A percentile compares a stretch with the other conserved stretches of the same genome.
phyloP scores from a whole-genome alignment of 2,888 invertebrate genomes.

The Stegophylla sp. region DNA sequence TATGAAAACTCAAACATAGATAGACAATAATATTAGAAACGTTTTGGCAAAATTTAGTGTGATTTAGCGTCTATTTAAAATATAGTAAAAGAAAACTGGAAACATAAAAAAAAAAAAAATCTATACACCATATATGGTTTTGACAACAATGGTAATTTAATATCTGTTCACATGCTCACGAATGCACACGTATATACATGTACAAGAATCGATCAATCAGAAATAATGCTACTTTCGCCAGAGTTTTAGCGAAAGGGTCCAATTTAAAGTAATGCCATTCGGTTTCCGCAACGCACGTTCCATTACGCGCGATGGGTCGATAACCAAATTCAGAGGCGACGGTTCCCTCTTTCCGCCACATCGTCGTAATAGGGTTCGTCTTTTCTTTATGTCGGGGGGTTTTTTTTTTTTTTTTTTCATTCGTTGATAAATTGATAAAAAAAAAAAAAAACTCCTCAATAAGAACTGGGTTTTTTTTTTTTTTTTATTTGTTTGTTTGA shows the following conservation, averaged over 20 bases:
- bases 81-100: slow-evolving; percentile 10
- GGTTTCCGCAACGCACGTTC: slow-evolving; percentile 49
- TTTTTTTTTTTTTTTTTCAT: slow-evolving; percentile 30
- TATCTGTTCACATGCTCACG: slow-evolving; percentile 12
- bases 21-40: no score
- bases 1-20: no score
- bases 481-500: not conserved
- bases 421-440: slow-evolving; percentile 37
- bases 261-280: slow-evolving; percentile 54
- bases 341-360: slow-evolving; percentile 10
- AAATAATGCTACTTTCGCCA: slow-evolving; percentile 51
- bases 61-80: not conserved
- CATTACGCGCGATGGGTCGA: slow-evolving; percentile 49
- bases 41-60: no score
- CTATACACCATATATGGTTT: slow-evolving; percentile 25
- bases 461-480: not conserved
- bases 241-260: slow-evolving; percentile 53
- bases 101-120: slow-evolving; percentile 37
- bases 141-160: slow-evolving; percentile 48
- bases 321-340: slow-evolving; percentile 49
- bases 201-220: slow-evolving; percentile 53
- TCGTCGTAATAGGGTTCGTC: slow-evolving; percentile 15
- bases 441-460: slow-evolving; percentile 16
- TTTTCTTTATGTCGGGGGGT: no score
- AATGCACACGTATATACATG: not conserved